Evolutionary conservation across 2,888 invertebrate genomes (phyloP), one percentile per base, ranked within the genome.

Genomic region (Synergus laeviventris): DNA sequence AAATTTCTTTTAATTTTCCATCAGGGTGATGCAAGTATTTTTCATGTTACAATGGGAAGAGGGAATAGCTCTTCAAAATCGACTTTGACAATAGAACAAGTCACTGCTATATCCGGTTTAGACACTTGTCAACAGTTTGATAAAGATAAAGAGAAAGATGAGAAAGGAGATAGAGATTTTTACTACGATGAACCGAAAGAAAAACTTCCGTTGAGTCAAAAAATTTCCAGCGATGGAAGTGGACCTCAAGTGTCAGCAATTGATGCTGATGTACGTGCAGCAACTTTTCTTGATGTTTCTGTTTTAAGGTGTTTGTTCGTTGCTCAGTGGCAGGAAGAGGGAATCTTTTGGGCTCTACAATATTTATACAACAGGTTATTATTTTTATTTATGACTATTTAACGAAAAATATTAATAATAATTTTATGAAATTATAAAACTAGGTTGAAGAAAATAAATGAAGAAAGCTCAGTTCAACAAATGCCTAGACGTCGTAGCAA

Each of bases 301-400:
- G 98, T 99, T 0, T 91, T 99, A 75, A 93, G 99, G 74, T 99
- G 99, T 89, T 93, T 99, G 16, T 98, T 99, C 89, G 96, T 98
- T 79, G 94, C 97, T 0, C 98, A 98, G 88, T 99, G 99, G 99
- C 96, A 97, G 88, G 99, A 99, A 89, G 99, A 99, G 90, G 99
- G 99, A 0, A 96, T 99, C 14, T 97, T 96, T 90, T 99, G 99
- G 99, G 98, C 98, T 16, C 91, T 99, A 42, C 96, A 97, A 89
- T 99, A 96, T 91, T 92, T 97, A 81, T 96, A 96, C 86, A 97
- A 97, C 88, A 94, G 97, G 97, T 97, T 82, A 38, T 9, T 83
- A 60, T 76, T 79, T 77, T 49, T 14, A 73, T 73, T 31, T 8
- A 24, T 56, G 14, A 16, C 59, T 64, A 38, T 78, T 81, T 16